phyloP scores from a whole-genome alignment of 2,113 vertebrate genomes.

The Tragulus kanchil region DNA sequence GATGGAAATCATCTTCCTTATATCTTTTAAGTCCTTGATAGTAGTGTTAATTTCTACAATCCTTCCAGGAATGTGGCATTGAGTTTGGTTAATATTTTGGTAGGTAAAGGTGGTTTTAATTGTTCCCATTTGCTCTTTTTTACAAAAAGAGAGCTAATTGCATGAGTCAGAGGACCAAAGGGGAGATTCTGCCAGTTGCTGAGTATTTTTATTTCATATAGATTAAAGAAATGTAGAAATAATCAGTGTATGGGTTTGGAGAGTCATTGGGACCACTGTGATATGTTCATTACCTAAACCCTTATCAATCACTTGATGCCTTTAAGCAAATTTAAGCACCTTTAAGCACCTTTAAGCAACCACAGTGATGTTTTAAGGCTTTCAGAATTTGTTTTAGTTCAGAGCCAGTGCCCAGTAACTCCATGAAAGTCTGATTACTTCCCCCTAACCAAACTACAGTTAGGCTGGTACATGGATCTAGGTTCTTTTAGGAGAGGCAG shows the following conservation, averaged over 20 bases:
- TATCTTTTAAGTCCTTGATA: background rate
- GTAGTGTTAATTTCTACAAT: background rate
- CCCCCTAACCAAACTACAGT: background rate
- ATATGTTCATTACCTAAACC: background rate
- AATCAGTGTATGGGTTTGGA: background rate
- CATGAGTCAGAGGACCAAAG: background rate
- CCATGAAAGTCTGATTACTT: background rate
- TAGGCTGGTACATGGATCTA: background rate
- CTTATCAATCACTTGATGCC: background rate
- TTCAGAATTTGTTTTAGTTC: background rate
- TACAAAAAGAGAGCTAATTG: background rate
- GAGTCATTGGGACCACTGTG: background rate
- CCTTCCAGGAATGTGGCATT: background rate
- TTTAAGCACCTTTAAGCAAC: no score
- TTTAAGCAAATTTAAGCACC: background rate
- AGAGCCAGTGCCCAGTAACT: background rate
- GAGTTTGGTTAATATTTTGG: background rate
- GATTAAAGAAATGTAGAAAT: background rate
- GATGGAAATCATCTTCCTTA: background rate
- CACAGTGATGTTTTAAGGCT: background rate
- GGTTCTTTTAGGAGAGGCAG: background rate
- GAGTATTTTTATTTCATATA: background rate
- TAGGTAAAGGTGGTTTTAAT: background rate
- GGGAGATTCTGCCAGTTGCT: background rate
- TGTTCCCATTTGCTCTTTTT: no score